Evolutionary conservation across 2,888 invertebrate species (phyloP).

Genomic region (Peribatodes rhomboidaria): DNA sequence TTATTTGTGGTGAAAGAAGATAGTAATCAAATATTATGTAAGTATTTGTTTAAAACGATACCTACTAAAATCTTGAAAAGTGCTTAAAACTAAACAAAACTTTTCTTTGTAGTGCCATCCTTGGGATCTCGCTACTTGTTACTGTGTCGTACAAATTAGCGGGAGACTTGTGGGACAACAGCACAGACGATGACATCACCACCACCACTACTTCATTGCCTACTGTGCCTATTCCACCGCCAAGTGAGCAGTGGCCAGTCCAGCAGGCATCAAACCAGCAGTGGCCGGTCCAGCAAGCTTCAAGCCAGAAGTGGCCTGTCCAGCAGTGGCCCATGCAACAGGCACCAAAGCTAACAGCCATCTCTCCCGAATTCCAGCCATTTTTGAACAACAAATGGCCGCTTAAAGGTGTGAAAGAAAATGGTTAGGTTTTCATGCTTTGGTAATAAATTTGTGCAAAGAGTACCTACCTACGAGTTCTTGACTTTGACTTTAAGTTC

Average conservation of each 20-base stretch:
- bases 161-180: conserved; percentile 50
- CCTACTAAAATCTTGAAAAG: no score
- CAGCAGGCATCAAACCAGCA: conserved; percentile 18
- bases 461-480: no score
- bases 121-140: conserved; percentile 82
- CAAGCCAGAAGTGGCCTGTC: conserved; percentile 5
- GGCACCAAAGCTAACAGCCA: conserved; percentile 44
- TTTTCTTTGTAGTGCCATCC: conserved; percentile 71
- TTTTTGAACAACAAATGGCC: conserved; percentile 75
- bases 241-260: neutral
- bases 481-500: no score
- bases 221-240: conserved; percentile 36
- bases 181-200: conserved; percentile 46
- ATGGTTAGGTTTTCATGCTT: conserved; percentile 3
- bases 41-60: no score
- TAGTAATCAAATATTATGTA: no score
- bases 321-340: conserved; percentile 34
- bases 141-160: conserved; percentile 84
- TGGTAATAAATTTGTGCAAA: no score
- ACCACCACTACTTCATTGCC: conserved; percentile 20
- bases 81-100: conserved; percentile 4
- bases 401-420: conserved; percentile 65
- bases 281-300: conserved; percentile 35
- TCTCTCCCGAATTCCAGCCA: conserved; percentile 57
- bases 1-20: no score